Evolutionary conservation across 53 echinoderm and acorn worm species (phyloP), one percentile per base, ranked within the genome.

Genomic region (Mesocentrotus franciscanus): DNA sequence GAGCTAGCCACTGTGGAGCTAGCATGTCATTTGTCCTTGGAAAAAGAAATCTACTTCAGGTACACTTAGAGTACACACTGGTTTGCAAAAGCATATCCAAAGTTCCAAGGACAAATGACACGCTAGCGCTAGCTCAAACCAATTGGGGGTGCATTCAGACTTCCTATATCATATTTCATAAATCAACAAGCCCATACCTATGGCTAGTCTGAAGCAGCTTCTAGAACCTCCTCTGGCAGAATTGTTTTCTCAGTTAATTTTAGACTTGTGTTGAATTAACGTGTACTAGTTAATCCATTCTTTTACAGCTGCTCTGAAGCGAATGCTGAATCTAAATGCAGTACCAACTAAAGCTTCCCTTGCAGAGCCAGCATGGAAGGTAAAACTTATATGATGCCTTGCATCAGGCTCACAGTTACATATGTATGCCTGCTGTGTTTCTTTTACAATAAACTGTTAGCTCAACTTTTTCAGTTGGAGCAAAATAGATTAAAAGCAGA

Each of bases 331-430:
- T 79, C 89, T 98, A 71, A 98, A 98, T 96, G 93, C 94, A 74
- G 96, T 97, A 61, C 96, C 96, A 30, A 98, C 97, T 55, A 98
- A 98, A 90, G 97, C 95, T 89, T 96, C 95, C 9, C 91, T 97
- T 30, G 96, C 96, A 61, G 99, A 98, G 85, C 99, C 99, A 96
- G 96, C 95, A 96, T 98, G 99, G 99, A 98, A 98, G 96, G 97
- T 98, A 96, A 79, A 14, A 10, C 58, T 85, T 49, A 8, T 1
- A 70, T 70, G 70, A 70, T 11, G 22, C 24, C 8, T 70, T 70
- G 70, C 70, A 22, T 22, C 4, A 22, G 70, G 24, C 70, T 24
- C 70, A 70, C 70, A 70, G 8, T 24, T 70, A 22, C 70, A 70
- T 59, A n/a, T n/a, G n/a, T n/a, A n/a, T n/a, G n/a, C 49, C 6